Evolutionary conservation across 2,797 vertebrate genomes (phyloP).

Genomic region (Lepus townsendii): DNA sequence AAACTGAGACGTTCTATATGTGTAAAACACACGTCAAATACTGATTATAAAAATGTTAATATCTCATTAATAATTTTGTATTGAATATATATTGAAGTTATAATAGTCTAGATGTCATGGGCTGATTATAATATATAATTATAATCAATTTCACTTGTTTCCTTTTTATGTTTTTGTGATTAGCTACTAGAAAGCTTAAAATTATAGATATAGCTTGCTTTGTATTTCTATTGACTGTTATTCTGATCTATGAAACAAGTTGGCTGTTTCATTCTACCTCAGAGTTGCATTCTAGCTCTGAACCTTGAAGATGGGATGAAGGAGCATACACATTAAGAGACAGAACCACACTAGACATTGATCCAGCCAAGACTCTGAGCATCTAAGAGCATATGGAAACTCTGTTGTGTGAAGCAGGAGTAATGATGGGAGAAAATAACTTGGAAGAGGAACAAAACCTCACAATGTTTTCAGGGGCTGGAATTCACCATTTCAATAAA

Average conservation of each 20-base stretch:
- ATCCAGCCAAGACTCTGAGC: not conserved
- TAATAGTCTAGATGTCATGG: not conserved
- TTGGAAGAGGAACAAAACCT: not conserved
- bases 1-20: not conserved
- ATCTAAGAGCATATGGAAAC: not conserved
- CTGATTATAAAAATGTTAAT: slow-evolving; percentile 4
- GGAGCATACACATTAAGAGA: not conserved
- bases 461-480: not conserved
- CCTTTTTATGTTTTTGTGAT: not conserved
- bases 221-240: not conserved
- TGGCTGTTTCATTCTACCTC: not conserved
- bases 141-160: not conserved
- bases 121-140: not conserved
- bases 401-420: too few relatives aligned
- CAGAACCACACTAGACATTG: not conserved
- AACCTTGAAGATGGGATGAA: not conserved
- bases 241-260: not conserved
- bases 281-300: not conserved
- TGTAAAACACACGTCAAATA: not conserved
- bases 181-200: not conserved
- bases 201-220: not conserved
- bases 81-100: not conserved
- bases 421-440: not conserved
- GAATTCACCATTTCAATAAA: not conserved
- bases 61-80: not conserved